Percentiles rank a stretch among this genome's conserved stretches.
Conservation (phyloP, 2,888 invertebrate genomes). For the Pemphredon lugubris region DNA sequence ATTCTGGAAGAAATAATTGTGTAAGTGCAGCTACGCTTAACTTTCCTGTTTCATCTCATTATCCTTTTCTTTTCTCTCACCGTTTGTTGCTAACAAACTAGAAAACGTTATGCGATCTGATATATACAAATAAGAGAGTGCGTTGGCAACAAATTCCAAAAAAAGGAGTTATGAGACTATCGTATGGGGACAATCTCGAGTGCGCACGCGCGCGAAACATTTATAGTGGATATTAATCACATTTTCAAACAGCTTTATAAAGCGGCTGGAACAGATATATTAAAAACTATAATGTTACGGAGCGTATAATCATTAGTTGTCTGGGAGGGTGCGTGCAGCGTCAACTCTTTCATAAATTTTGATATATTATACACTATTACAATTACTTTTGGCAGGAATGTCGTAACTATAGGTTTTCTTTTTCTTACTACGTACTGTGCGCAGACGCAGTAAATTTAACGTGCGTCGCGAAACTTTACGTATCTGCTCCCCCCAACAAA, state of each 20-base stretch:
- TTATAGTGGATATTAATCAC: slow-evolving; percentile 8
- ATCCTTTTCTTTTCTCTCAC: not conserved
- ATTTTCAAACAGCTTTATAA: slow-evolving; percentile 20
- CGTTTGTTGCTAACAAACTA: slow-evolving; percentile 12
- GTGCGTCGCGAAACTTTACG: not conserved
- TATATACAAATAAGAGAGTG: slow-evolving; percentile 3
- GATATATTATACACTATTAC: slow-evolving; percentile 67
- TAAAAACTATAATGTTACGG: slow-evolving; percentile 20
- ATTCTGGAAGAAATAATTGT: slow-evolving; percentile 20
- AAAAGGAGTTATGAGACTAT: not conserved
- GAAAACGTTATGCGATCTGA: slow-evolving; percentile 14
- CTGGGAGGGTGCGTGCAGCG: slow-evolving; percentile 23
- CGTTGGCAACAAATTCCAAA: slow-evolving; percentile 11
- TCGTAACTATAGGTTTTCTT: slow-evolving; percentile 68
- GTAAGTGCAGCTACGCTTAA: slow-evolving; percentile 16
- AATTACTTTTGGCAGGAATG: slow-evolving; percentile 80
- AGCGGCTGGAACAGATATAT: slow-evolving; percentile 20
- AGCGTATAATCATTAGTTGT: slow-evolving; percentile 31
- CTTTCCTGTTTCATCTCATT: not conserved
- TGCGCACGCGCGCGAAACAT: not conserved
- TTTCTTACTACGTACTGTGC: slow-evolving; percentile 32
- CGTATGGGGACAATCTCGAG: not conserved
- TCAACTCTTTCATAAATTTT: slow-evolving; percentile 73
- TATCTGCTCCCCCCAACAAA: not conserved
- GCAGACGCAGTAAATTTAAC: slow-evolving; percentile 44